Conservation (phyloP, 2,797 vertebrate genomes). For the Sphaeramia orbicularis region DNA sequence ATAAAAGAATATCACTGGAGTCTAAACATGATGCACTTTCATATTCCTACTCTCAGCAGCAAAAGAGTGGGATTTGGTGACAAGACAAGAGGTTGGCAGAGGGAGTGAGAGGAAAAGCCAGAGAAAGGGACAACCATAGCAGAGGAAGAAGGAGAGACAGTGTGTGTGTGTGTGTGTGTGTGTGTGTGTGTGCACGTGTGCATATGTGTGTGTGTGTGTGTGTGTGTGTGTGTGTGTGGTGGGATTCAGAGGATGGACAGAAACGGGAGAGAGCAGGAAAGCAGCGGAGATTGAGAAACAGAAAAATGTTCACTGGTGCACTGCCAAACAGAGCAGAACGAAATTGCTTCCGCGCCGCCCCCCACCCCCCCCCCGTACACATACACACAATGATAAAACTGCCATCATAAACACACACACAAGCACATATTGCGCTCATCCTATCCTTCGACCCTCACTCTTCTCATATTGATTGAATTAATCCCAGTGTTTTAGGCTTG, state of each 20-base stretch:
- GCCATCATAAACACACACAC: slow-evolving; percentile 27
- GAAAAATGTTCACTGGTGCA: slow-evolving; percentile 71
- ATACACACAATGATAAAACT: slow-evolving; percentile 16
- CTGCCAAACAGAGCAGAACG: slow-evolving; percentile 83
- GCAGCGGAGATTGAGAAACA: slow-evolving; percentile 45
- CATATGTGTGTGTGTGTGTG: too few relatives aligned
- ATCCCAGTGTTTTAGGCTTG: slow-evolving; percentile 2
- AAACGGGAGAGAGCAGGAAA: slow-evolving; percentile 43
- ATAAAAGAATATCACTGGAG: not conserved
- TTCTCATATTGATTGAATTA: slow-evolving; percentile 6
- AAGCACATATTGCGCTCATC: not conserved
- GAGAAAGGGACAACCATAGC: slow-evolving; percentile 1
- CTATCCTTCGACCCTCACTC: slow-evolving; percentile 30
- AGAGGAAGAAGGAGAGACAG: slow-evolving; percentile 3
- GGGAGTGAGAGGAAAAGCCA: not conserved
- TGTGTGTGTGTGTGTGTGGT: slow-evolving; percentile 7
- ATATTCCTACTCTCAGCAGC: not conserved
- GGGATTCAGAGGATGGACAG: slow-evolving; percentile 43
- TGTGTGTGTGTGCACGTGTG: too few relatives aligned
- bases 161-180: slow-evolving; percentile 2
- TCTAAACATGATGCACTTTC: not conserved
- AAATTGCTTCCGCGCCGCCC: slow-evolving; percentile 66
- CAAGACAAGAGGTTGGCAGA: slow-evolving; percentile 1
- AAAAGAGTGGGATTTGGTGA: not conserved
- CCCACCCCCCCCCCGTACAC: too few relatives aligned